Percentiles rank a stretch among this genome's conserved stretches.
Evolutionary conservation across 2,113 vertebrate genomes (phyloP).

Genomic region (Pongo pygmaeus): DNA sequence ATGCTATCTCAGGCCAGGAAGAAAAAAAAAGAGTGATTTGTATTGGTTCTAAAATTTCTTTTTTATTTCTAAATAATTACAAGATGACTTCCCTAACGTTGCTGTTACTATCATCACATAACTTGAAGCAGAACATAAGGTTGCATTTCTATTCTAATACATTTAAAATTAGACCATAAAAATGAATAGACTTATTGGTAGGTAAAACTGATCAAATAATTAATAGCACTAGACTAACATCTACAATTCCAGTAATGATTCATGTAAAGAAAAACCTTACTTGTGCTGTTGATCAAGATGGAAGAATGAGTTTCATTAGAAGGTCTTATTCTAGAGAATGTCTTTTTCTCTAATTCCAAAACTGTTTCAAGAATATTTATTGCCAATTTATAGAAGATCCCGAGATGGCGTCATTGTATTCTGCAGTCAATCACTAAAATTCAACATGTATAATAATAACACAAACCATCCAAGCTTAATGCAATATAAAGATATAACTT

Average conservation of each 20-base stretch:
- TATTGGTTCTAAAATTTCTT: background rate
- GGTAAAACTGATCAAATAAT: constrained; percentile 24
- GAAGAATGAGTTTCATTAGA: constrained; percentile 25
- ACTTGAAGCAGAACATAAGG: background rate
- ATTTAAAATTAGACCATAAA: constrained; percentile 12
- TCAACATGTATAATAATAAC: background rate
- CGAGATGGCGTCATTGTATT: background rate
- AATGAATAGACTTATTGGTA: background rate
- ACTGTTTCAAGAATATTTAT: background rate
- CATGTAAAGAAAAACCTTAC: background rate
- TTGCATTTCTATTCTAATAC: background rate
- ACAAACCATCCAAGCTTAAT: background rate
- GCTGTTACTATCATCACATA: background rate
- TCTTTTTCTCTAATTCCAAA: background rate
- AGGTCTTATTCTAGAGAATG: background rate
- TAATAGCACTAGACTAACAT: background rate
- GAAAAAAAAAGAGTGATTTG: background rate
- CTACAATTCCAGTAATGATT: background rate
- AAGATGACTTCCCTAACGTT: background rate
- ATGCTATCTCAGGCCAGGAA: background rate
- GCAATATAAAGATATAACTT: background rate
- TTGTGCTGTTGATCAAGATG: background rate
- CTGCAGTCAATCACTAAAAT: background rate
- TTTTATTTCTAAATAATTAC: background rate
- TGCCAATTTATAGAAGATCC: background rate